Evolutionary conservation across 2,797 vertebrate species (phyloP).

Genomic region (Chaunax sp.): DNA sequence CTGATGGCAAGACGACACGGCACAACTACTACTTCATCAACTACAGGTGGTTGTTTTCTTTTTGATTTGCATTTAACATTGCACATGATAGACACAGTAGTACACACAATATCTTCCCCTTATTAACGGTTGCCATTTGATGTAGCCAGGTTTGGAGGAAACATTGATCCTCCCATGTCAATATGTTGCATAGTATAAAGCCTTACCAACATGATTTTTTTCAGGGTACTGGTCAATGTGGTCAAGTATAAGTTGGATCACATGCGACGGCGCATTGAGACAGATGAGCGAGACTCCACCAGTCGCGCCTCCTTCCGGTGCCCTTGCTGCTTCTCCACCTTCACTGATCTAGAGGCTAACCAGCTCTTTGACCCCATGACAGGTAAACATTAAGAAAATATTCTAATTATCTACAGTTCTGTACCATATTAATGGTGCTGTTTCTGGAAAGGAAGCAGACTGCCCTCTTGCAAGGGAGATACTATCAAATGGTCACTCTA

Average conservation of each 20-base stretch:
- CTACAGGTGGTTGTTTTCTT: constrained; percentile 77
- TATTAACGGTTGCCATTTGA: not conserved
- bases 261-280: constrained; percentile 98
- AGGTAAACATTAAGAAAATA: constrained; percentile 80
- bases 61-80: not conserved
- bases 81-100: not conserved
- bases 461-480: no score
- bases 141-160: not conserved
- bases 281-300: constrained; percentile 97
- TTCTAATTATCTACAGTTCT: not conserved
- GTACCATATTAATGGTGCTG: not conserved
- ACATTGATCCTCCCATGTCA: no score
- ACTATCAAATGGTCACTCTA: no score
- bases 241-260: constrained; percentile 99
- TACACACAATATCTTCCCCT: not conserved
- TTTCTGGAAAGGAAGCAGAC: no score
- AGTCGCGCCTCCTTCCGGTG: constrained; percentile 97
- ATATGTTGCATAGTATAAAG: not conserved
- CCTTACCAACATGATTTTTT: not conserved
- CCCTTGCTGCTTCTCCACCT: constrained; percentile 93
- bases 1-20: constrained; percentile 95
- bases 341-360: constrained; percentile 98
- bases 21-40: constrained; percentile 99
- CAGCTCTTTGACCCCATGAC: constrained; percentile 95
- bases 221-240: constrained; percentile 93